Conservation (phyloP, 2,113 vertebrate species). For the Mesembrinibis cayennensis region DNA sequence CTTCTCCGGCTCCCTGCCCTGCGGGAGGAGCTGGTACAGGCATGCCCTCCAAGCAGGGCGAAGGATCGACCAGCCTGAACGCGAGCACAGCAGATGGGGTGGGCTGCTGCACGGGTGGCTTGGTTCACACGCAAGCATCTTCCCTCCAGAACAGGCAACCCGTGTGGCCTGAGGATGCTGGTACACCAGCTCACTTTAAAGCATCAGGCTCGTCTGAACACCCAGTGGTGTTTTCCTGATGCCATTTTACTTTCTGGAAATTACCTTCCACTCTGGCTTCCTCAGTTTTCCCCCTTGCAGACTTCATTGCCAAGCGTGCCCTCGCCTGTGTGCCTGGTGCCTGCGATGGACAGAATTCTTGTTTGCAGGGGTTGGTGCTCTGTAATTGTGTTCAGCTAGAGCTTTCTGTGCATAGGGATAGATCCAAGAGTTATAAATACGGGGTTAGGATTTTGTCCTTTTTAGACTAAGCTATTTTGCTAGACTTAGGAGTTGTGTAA, state of each 20-base stretch:
- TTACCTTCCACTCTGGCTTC: fast-evolving
- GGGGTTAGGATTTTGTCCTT: not conserved
- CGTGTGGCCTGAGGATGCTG: fast-evolving
- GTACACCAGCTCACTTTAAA: fast-evolving
- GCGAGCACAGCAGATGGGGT: fast-evolving
- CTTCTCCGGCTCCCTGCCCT: not conserved
- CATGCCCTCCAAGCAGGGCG: fast-evolving
- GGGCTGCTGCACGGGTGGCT: not conserved
- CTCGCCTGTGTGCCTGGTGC: fast-evolving
- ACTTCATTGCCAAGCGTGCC: fast-evolving
- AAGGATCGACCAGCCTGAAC: not conserved
- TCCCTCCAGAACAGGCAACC: not conserved
- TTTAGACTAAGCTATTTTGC: not conserved
- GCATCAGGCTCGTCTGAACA: fast-evolving
- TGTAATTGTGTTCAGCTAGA: fast-evolving
- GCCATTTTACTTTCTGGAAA: not conserved
- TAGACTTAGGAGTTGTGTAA: not conserved
- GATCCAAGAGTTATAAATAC: not conserved
- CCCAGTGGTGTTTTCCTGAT: not conserved
- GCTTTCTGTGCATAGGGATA: not conserved
- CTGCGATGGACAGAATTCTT: not conserved
- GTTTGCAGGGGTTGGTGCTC: not conserved
- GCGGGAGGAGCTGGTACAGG: not conserved
- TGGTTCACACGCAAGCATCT: fast-evolving
- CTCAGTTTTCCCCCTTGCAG: not conserved